Evolutionary conservation across 2,888 invertebrate species (phyloP), one percentile per base, ranked within the genome.

Genomic region (Magallana nippona): DNA sequence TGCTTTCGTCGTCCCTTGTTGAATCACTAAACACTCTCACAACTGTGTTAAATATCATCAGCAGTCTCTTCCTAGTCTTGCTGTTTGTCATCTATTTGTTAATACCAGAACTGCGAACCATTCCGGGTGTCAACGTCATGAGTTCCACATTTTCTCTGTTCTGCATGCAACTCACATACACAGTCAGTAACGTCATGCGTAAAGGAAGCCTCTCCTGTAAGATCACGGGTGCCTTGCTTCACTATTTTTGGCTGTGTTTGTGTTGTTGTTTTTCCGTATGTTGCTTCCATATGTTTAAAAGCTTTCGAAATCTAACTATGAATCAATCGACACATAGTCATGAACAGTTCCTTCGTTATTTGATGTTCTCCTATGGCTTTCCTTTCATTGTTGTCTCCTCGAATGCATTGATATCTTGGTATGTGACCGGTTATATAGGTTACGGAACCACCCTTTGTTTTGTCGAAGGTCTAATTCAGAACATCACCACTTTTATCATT

Each of bases 221-320:
- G 27, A 27, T 63, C 19, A 19, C 22, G 8, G 63, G 63, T 10
- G 27, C 27, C 10, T 63, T 63, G 22, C 27, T 63, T 19, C 63
- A 63, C 27, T 63, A 63, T n/a, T 63, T 63, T 63, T 63, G 63
- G 63, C 13, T 63, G 63, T 63, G 63, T 63, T 63, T 63, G 11
- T 63, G 63, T 13, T 13, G 63, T 15, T 63, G 22, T 27, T 27
- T 63, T 19, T 63, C 11, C 27, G 27, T 63, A 10, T 63, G 63
- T 19, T 22, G 63, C 3, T 63, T 63, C 3, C 63, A 63, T 27
- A 63, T 63, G 22, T 63, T 63, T 0, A 63, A 13, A 27, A 19
- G 27, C 19, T 63, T 63, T 13, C 1, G n/a, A 10, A 60, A 10
- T n/a, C 19, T 22, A 63, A 63, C 2, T 10, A 13, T 22, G 2